Evolutionary conservation across 2,797 vertebrate genomes (phyloP).

Genomic region (Typhlichthys subterraneus): DNA sequence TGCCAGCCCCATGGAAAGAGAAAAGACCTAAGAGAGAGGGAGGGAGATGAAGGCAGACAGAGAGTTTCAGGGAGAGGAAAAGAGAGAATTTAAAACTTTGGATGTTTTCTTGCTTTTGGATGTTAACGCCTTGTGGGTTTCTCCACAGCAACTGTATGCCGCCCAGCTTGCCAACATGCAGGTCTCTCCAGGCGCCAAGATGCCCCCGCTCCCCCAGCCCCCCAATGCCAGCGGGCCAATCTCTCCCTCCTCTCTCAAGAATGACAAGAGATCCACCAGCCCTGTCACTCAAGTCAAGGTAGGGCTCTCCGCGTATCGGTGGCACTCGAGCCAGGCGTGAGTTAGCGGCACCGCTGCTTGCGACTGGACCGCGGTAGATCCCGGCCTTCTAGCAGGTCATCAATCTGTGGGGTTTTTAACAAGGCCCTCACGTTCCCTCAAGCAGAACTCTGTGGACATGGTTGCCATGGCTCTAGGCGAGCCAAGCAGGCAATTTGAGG

Average conservation of each 20-base stretch:
- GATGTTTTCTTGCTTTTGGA: conserved; percentile 77
- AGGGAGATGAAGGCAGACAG: conserved; percentile 26
- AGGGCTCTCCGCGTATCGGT: conserved; percentile 57
- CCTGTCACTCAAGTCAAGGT: conserved; percentile 98
- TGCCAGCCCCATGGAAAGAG: conserved; percentile 78
- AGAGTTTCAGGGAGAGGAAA: conserved; percentile 65
- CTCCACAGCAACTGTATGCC: conserved; percentile 94
- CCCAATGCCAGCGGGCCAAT: conserved; percentile 89
- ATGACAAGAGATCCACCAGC: conserved; percentile 97
- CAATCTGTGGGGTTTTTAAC: conserved; percentile 74
- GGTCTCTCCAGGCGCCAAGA: conserved; percentile 98
- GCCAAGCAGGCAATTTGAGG: conserved; percentile 71
- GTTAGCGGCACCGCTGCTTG: conserved; percentile 30
- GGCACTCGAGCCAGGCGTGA: conserved; percentile 63
- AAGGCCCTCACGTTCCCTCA: conserved; percentile 63
- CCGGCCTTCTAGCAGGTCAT: conserved; percentile 61
- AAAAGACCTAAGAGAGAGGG: conserved; percentile 59
- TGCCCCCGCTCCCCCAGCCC: conserved; percentile 93
- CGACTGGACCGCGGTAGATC: conserved; percentile 34
- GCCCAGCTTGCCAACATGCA: conserved; percentile 99
- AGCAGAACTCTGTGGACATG: conserved; percentile 75
- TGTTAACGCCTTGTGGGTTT: conserved; percentile 75
- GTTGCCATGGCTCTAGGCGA: conserved; percentile 73
- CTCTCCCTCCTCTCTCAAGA: conserved; percentile 96
- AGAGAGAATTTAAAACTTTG: conserved; percentile 75